Percentiles rank a stretch among this genome's conserved stretches.
Conservation (phyloP, 2,113 vertebrate genomes). For the Hemicordylus capensis region DNA sequence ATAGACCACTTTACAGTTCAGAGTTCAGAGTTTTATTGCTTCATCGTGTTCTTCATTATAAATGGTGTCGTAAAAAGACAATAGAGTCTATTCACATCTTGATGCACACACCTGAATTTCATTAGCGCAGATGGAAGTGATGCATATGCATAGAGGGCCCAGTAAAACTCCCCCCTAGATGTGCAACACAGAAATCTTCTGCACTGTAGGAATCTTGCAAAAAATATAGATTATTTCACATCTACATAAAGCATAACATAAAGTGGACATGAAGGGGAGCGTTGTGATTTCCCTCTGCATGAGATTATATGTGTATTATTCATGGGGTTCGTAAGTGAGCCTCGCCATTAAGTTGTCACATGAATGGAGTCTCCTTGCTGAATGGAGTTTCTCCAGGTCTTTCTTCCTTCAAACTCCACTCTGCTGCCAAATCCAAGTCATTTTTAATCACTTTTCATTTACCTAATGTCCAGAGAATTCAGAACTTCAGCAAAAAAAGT, state of each 20-base stretch:
- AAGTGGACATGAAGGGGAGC: not conserved
- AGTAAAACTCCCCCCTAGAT: not conserved
- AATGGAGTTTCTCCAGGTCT: not conserved
- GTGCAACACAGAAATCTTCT: not conserved
- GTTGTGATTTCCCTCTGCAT: not conserved
- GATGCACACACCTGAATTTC: constrained; percentile 20
- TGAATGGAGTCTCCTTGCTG: not conserved
- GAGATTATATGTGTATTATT: not conserved
- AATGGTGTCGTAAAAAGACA: constrained; percentile 24
- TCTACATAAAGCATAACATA: not conserved
- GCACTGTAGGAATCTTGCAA: not conserved
- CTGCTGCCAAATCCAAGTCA: not conserved
- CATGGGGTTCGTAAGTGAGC: not conserved
- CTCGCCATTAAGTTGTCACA: not conserved
- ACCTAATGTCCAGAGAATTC: too few relatives aligned
- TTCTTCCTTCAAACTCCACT: not conserved
- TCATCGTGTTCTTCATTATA: constrained; percentile 25
- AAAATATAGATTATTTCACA: not conserved
- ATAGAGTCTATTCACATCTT: constrained; percentile 15
- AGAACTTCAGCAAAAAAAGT: too few relatives aligned
- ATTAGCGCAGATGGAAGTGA: not conserved
- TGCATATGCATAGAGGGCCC: not conserved
- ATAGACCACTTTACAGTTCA: constrained; percentile 36
- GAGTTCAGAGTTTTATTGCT: constrained; percentile 21
- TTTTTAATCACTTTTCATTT: not conserved